A percentile compares a stretch with the other conserved stretches of the same genome.
These are phyloP conservation scores for Sapayoa aenigma DNA, from an alignment of 2,113 vertebrate species.

Conservation along the genomic window DNA sequence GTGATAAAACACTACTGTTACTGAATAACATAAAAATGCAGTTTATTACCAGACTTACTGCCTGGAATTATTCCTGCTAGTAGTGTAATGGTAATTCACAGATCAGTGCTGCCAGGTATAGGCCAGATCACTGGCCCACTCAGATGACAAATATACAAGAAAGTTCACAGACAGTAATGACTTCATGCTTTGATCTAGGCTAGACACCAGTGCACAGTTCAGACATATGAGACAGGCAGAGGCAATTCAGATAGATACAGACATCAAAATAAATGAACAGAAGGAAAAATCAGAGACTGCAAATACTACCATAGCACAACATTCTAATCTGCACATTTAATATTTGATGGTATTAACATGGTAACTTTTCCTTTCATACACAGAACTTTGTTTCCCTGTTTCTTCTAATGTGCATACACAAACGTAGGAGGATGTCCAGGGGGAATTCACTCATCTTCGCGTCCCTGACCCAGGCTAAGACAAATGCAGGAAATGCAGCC, in stretches of 20 bases:
- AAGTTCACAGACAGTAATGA: neutral
- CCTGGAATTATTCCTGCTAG: neutral
- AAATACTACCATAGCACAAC: neutral
- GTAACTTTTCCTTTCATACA: neutral
- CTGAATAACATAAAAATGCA: conserved; percentile 22
- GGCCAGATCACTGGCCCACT: neutral
- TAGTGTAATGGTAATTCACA: conserved; percentile 37
- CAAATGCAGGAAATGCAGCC: neutral
- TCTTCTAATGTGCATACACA: neutral
- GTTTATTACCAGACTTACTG: neutral
- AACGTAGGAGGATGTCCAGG: neutral
- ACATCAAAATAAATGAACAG: neutral
- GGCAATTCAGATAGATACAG: neutral
- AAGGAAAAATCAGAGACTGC: neutral
- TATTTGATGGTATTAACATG: neutral
- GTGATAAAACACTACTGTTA: conserved; percentile 9
- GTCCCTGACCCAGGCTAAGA: neutral
- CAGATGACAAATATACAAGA: conserved; percentile 18
- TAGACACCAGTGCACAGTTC: neutral
- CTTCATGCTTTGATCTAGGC: neutral
- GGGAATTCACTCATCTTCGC: neutral
- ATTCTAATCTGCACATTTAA: neutral
- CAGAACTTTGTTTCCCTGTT: neutral
- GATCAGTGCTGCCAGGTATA: neutral
- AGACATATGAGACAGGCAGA: neutral